These are phyloP conservation scores for Papilio gigon DNA, from an alignment of 2,888 invertebrate genomes.

Conservation along the genomic window DNA sequence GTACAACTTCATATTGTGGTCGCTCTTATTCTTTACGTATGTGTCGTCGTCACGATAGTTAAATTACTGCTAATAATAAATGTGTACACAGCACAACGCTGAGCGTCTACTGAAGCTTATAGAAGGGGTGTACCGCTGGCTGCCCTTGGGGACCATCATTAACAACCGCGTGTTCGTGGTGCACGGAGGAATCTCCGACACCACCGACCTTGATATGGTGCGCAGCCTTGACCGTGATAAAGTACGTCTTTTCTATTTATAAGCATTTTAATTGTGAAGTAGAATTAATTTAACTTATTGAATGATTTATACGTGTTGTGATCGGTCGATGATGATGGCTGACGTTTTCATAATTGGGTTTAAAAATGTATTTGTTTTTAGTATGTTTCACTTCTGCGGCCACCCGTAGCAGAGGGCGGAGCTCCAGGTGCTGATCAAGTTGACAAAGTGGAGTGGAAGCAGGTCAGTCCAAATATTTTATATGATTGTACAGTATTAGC, in stretches of 20 bases:
- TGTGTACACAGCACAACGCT: conserved; percentile 86
- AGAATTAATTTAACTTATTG: too few species aligned
- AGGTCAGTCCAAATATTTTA: conserved; percentile 81
- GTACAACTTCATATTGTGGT: too few species aligned
- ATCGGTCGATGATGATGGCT: too few species aligned
- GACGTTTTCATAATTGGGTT: neutral
- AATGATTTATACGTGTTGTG: too few species aligned
- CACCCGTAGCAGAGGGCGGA: conserved; percentile 87
- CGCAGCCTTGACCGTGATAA: conserved; percentile 91
- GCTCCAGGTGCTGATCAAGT: conserved; percentile 85
- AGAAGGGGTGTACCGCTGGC: conserved; percentile 95
- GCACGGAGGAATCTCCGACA: conserved; percentile 96
- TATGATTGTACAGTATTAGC: neutral
- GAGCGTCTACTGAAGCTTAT: conserved; percentile 90
- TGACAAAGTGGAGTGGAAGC: conserved; percentile 95
- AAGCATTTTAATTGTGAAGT: neutral
- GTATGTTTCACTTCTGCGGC: conserved; percentile 93
- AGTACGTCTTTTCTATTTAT: conserved; percentile 73
- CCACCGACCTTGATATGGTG: conserved; percentile 91
- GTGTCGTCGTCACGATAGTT: too few species aligned
- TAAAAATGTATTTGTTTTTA: conserved; percentile 71
- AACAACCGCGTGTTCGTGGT: conserved; percentile 95
- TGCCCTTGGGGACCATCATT: conserved; percentile 94
- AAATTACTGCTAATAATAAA: conserved; percentile 10
- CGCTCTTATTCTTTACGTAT: too few species aligned